A percentile compares a stretch with the other conserved stretches of the same genome.
Evolutionary conservation across 2,113 vertebrate genomes (phyloP).

Genomic region (Maccullochella peelii): DNA sequence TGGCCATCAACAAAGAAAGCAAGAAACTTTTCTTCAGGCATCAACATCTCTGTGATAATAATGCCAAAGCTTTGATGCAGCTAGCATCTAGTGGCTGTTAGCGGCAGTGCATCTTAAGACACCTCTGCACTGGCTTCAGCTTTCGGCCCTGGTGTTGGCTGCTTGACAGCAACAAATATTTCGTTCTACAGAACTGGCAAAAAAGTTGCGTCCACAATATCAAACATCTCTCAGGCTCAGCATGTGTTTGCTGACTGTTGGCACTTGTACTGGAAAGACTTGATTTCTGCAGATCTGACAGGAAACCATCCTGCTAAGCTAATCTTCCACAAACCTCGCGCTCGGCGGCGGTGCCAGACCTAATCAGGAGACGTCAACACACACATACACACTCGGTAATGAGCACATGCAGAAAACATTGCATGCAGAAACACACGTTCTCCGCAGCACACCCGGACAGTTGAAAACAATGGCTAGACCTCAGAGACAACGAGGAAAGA

Average conservation of each 20-base stretch:
- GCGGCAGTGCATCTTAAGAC: neutral
- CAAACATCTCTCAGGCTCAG: conserved; percentile 28
- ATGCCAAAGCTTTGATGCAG: neutral
- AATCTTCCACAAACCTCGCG: conserved; percentile 21
- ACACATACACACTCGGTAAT: neutral
- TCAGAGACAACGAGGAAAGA: conserved; percentile 30
- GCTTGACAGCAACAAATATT: neutral
- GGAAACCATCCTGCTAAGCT: conserved; percentile 51
- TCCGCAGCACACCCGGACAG: neutral
- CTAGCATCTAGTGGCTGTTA: neutral
- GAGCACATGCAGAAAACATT: neutral
- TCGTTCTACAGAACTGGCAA: conserved; percentile 7
- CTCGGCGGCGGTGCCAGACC: conserved; percentile 40
- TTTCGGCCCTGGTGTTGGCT: neutral
- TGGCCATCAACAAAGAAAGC: neutral
- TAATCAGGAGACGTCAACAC: conserved; percentile 53
- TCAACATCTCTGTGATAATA: too few relatives aligned
- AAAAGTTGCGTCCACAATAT: conserved; percentile 8
- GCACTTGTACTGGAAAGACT: conserved; percentile 44
- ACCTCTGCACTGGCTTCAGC: neutral
- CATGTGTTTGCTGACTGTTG: conserved; percentile 42
- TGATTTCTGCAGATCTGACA: conserved; percentile 43
- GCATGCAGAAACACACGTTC: neutral
- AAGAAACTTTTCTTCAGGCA: neutral
- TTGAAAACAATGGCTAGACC: conserved; percentile 12